Conservation (phyloP, 1,140 invertebrate species). For the Aleiodes sp. region DNA sequence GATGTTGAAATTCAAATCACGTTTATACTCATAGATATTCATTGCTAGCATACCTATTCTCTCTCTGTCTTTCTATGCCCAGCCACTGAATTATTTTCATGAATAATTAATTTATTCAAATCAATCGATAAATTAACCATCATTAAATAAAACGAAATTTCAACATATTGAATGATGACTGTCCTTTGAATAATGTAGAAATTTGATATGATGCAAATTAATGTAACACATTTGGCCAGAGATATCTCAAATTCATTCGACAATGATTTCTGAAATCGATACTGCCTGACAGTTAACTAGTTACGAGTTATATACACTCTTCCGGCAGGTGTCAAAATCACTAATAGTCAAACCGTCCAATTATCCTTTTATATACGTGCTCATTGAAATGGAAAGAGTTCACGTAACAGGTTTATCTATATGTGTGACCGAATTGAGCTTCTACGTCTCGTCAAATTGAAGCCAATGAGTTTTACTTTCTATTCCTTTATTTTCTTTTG, state of each 20-base stretch:
- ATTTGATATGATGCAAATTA: background rate
- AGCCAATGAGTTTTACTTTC: background rate
- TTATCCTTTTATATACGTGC: background rate
- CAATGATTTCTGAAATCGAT: constrained; percentile 12
- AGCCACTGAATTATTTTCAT: no score
- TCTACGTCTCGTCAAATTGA: background rate
- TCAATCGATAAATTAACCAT: no score
- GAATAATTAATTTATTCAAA: no score
- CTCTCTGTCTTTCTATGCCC: no score
- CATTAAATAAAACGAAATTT: no score
- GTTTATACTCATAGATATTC: no score
- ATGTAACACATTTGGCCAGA: background rate
- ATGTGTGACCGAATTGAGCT: no score
- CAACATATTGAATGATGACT: background rate
- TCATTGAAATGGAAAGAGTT: constrained; percentile 1
- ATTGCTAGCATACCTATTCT: no score
- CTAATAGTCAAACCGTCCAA: constrained; percentile 12
- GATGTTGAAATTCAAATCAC: no score
- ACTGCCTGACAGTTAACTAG: background rate
- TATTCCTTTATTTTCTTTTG: background rate
- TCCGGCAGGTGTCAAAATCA: constrained; percentile 18
- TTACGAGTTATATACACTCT: constrained; percentile 4
- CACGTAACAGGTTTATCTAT: background rate
- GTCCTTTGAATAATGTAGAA: background rate
- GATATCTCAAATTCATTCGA: background rate